These are phyloP conservation scores for Xestia xanthographa DNA, from an alignment of 2,888 invertebrate genomes.

Conservation along the genomic window DNA sequence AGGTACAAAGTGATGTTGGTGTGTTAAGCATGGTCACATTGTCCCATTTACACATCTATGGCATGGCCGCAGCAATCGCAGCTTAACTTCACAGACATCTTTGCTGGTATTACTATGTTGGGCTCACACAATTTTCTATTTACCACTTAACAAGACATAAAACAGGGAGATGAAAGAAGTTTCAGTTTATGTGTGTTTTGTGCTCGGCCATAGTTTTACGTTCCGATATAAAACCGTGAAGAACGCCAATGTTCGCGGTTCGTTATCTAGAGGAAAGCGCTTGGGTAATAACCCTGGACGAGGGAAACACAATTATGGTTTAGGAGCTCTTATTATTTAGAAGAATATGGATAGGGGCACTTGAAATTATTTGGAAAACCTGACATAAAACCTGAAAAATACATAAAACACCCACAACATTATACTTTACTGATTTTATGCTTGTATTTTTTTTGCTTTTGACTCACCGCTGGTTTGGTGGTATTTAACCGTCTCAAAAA, in stretches of 20 bases:
- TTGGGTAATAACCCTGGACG: neutral
- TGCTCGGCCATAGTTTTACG: constrained; percentile 36
- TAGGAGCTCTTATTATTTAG: neutral
- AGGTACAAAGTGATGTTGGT: too few relatives aligned
- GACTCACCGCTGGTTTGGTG: neutral
- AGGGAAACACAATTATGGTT: constrained; percentile 5
- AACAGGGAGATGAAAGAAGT: constrained; percentile 28
- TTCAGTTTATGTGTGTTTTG: constrained; percentile 32
- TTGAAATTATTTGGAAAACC: too few relatives aligned
- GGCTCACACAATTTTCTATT: constrained; percentile 6
- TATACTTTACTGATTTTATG: too few relatives aligned
- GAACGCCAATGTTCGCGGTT: constrained; percentile 24
- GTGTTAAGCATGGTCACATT: neutral
- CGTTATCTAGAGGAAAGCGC: constrained; percentile 22
- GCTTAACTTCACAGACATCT: neutral
- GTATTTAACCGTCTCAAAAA: too few relatives aligned
- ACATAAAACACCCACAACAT: too few relatives aligned
- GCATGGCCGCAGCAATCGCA: neutral
- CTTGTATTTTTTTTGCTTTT: too few relatives aligned
- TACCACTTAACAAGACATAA: constrained; percentile 13
- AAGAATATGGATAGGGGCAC: neutral
- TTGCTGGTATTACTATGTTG: too few relatives aligned
- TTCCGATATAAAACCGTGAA: constrained; percentile 30
- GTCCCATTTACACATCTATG: neutral
- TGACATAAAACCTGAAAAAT: too few relatives aligned